These are phyloP conservation scores for Misgurnus mizolepis DNA, from an alignment of 2,113 vertebrate genomes.

Conservation along the genomic window DNA sequence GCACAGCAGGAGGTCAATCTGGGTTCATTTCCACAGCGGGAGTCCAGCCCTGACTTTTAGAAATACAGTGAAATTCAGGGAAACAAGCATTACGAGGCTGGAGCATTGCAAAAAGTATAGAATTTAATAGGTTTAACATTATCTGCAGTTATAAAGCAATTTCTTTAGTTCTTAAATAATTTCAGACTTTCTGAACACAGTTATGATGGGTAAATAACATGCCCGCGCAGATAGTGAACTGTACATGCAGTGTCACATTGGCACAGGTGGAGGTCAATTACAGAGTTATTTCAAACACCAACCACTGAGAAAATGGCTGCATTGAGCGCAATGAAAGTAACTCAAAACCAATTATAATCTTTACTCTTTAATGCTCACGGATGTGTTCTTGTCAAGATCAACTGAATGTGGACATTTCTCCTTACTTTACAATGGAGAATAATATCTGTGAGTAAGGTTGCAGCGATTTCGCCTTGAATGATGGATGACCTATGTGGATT, in stretches of 20 bases:
- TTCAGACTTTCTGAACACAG: neutral
- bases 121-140: neutral
- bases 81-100: neutral
- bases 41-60: neutral
- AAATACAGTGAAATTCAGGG: neutral
- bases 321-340: constrained; percentile 22
- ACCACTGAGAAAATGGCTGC: constrained; percentile 41
- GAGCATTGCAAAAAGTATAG: too few species aligned
- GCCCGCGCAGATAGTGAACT: neutral
- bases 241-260: neutral
- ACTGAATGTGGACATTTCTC: constrained; percentile 7
- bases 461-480: neutral
- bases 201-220: neutral
- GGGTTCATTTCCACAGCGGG: neutral
- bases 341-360: constrained; percentile 28
- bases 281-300: constrained; percentile 39
- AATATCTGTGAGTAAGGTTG: neutral
- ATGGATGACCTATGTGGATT: neutral
- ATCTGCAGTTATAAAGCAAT: neutral
- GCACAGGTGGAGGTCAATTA: constrained; percentile 25
- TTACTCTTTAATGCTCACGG: neutral
- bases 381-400: constrained; percentile 4
- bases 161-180: neutral
- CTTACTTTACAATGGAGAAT: neutral
- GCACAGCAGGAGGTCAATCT: neutral